Base-by-base conservation (phyloP, 2,888 invertebrate species). In the Azorinus chamasolen region DNA sequence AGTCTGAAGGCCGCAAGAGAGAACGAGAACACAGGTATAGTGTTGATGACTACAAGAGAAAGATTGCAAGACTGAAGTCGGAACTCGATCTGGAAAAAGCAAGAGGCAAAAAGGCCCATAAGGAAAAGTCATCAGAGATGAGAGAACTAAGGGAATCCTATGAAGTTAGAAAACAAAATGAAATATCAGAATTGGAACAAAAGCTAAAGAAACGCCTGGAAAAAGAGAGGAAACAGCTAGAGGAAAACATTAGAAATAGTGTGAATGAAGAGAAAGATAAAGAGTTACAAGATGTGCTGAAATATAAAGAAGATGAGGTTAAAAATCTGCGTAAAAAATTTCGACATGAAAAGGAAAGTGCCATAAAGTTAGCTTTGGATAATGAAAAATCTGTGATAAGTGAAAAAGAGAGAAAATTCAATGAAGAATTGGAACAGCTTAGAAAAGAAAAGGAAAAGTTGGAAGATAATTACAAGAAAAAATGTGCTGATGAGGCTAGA, bases 271-370 rank as follows among this genome's bases (percentile, higher is more conserved):
- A 88, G 46, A 90, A 90, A 65, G 91, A 91, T 63, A 76, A 84
- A 41, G 91, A 91, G 69, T 46, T 91, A 12, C 85, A 89, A 64
- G 86, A 88, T 74, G 85, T 91, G 10, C 63, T 90, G 0, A 89
- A 88, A 69, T 87, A 89, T 57, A 89, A 87, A 54, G 91, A 91
- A 24, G 89, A 90, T 41, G 89, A 90, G 54, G 50, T 90, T 2
- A 84, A 77, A 58, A 81, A 86, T 16, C 46, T 88, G n/a, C 84
- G 81, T 43, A 65, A 75, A 12, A 83, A 79, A 43, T 80, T 83
- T 24, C 74, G 70, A 32, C 63, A 76, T 20, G 89, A 90, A 41
- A 87, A 87, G 59, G 87, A 90, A 22, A 85, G 83, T 69, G 85
- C 86, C 57, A 81, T 88, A n/a, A 82, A 82, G 37, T 64, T 80